Evolutionary conservation across 2,113 vertebrate species (phyloP), one percentile per base, ranked within the genome.

Genomic region (Donacobius atricapilla): DNA sequence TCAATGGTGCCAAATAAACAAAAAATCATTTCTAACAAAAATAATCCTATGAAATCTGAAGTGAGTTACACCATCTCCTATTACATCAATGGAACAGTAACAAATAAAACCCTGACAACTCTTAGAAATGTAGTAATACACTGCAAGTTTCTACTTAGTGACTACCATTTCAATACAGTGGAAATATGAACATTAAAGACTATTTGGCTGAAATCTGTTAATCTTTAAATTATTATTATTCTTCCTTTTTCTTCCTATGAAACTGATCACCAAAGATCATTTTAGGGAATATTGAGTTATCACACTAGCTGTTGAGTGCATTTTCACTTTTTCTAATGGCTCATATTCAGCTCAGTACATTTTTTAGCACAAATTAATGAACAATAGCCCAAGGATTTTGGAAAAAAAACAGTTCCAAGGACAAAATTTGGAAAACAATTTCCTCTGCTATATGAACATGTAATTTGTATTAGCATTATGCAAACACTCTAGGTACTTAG

Each of bases 401-500:
- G 40, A 92, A 95, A 77, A 87, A 87, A 94, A 93, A 31, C 21
- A 71, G 14, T 79, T 17, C 60, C 65, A 93, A 95, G 56, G 92
- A 86, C 30, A 87, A 93, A 5, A 61, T 83, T 31, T 58, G 47
- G 75, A 95, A 95, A 96, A 91, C 21, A 83, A 72, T 94, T 79
- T 89, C 23, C 44, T 87, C 81, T 57, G 48, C 83, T 86, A 88
- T 57, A 73, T 45, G 83, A 94, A 71, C 79, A 93, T 54, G 31
- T 14, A 89, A 77, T 94, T 96, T 91, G 31, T 87, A 72, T 91
- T 66, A 97, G 82, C 76, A 65, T 91, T 89, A 93, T 80, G 93
- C 56, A 50, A 94, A 54, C 48, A 89, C 42, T 92, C 78, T 25
- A 90, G 92, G 83, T 94, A 94, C 33, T 93, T 66, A 33, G 35